A percentile compares a stretch with the other conserved stretches of the same genome.
Conservation (phyloP, 2,113 vertebrate species). For the Pantherophis guttatus region DNA sequence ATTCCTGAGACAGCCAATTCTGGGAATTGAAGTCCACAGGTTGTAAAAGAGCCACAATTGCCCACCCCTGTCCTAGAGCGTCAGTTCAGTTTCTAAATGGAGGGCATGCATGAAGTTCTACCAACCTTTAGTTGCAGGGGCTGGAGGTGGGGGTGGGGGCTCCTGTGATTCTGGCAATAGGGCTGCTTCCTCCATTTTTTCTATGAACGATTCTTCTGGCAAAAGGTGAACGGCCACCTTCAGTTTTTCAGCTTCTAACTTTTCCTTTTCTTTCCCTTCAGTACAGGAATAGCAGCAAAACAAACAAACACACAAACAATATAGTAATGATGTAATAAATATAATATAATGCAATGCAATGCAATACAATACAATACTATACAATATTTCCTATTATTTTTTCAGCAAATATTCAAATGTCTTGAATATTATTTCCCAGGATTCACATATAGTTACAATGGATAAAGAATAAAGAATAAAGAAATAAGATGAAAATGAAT, state of each 20-base stretch:
- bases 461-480: not conserved
- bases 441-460: not conserved
- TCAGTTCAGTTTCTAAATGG: not conserved
- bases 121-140: conserved; percentile 56
- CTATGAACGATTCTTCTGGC: conserved; percentile 15
- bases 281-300: conserved; percentile 17
- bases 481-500: not conserved
- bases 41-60: no score
- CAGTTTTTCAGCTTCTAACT: conserved; percentile 51
- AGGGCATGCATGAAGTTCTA: not conserved
- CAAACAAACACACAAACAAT: not conserved
- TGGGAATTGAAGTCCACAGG: no score
- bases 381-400: not conserved
- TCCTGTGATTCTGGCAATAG: not conserved
- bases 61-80: not conserved
- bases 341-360: not conserved
- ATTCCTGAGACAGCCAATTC: no score
- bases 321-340: not conserved
- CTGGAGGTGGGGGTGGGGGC: not conserved
- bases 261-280: conserved; percentile 59
- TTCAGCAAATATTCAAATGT: not conserved
- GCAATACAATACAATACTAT: not conserved
- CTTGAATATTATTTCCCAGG: not conserved
- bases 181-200: conserved; percentile 49
- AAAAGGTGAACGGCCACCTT: conserved; percentile 1